Evolutionary conservation across 2,888 invertebrate species (phyloP), one percentile per base, ranked within the genome.

Genomic region (Chrysolina oricalcia): DNA sequence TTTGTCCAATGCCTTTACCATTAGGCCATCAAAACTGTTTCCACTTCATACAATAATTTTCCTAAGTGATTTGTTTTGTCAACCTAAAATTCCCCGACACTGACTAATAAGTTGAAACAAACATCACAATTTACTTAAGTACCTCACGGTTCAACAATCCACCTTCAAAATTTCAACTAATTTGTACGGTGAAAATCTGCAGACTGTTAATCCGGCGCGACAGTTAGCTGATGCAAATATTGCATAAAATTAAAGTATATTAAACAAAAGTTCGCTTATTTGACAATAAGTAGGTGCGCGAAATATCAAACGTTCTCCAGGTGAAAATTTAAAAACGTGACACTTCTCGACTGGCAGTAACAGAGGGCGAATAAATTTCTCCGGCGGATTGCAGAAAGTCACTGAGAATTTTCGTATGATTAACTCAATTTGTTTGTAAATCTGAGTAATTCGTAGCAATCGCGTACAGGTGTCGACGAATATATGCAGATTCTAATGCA

Each of bases 371-470:
- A 73, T 73, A 63, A 76, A 73, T 76, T 71, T 53, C 62, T 41
- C 21, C 13, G 46, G 35, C 65, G 72, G 53, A 78, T 73, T 73
- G 73, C 59, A 64, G 50, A 71, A 71, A 75, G 64, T 73, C 75
- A 63, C 77, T 73, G 80, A 75, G 78, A 83, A 84, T 84, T 84
- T 85, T 82, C 83, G 81, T 83, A 83, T 84, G 84, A 85, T 85
- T 85, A 84, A 83, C 82, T 83, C 83, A 83, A 84, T 84, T 85
- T 85, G 80, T 82, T 85, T 84, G 81, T 81, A 84, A 84, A 84
- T 83, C 82, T 80, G 76, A 70, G 73, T 66, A 72, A 78, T 78
- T 76, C 50, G 23, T 53, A 67, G 80, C 81, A 79, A 82, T 81
- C 78, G 78, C 74, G 71, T 80, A 81, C 83, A 83, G 83, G 83